These are phyloP conservation scores for Thymallus thymallus DNA, from an alignment of 2,113 vertebrate species.

Conservation along the genomic window DNA sequence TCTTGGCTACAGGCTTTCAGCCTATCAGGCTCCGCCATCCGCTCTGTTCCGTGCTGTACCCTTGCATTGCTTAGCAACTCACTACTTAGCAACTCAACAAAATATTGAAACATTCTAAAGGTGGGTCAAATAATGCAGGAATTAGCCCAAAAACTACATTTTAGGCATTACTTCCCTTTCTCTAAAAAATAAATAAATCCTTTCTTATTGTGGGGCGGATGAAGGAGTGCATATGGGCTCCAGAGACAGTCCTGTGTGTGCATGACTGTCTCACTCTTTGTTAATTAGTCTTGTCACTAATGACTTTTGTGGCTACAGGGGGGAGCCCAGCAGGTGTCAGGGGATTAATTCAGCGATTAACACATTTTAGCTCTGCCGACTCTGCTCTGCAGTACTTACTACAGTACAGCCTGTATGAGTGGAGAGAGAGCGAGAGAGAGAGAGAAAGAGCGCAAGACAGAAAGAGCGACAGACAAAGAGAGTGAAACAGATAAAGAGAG, in stretches of 20 bases:
- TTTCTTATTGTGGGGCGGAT: background rate
- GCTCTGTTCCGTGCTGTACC: constrained; percentile 19
- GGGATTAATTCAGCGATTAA: constrained; percentile 61
- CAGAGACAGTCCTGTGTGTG: constrained; percentile 27
- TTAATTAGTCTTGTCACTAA: constrained; percentile 67
- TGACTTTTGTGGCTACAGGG: constrained; percentile 42
- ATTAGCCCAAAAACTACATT: background rate
- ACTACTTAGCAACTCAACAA: constrained; percentile 41
- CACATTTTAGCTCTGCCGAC: constrained; percentile 31
- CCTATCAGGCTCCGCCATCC: constrained; percentile 38
- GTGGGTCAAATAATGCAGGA: constrained; percentile 14
- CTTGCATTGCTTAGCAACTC: constrained; percentile 51
- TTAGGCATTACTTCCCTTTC: background rate
- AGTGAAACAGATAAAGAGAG: too few relatives aligned
- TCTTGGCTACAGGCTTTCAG: constrained; percentile 48
- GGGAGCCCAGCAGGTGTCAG: constrained; percentile 36
- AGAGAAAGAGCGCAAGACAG: background rate
- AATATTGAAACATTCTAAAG: constrained; percentile 43
- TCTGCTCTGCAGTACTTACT: constrained; percentile 7
- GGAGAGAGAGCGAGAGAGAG: background rate
- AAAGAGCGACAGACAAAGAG: background rate
- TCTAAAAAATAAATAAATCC: background rate
- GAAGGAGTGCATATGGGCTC: constrained; percentile 25
- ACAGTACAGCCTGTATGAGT: background rate
- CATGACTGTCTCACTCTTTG: constrained; percentile 43